phyloP scores from a whole-genome alignment of 2,797 vertebrate genomes.

The Spea hammondii region DNA sequence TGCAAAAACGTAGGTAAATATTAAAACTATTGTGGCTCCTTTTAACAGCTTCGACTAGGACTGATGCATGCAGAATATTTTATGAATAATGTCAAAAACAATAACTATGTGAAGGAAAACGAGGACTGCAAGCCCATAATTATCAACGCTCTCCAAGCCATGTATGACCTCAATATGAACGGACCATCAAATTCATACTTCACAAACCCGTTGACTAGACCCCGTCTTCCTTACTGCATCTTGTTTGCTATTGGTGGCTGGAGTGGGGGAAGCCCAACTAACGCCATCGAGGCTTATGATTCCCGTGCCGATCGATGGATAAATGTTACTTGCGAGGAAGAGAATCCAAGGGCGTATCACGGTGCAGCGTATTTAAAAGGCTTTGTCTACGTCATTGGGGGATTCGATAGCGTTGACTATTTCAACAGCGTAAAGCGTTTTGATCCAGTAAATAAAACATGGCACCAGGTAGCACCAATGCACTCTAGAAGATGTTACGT shows the following conservation, averaged over 20 bases:
- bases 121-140: slow-evolving; percentile 64
- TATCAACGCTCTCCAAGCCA: slow-evolving; percentile 57
- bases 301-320: slow-evolving; percentile 70
- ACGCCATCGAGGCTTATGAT: slow-evolving; percentile 75
- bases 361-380: slow-evolving; percentile 71
- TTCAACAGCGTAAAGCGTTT: slow-evolving; percentile 74
- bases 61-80: slow-evolving; percentile 67
- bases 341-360: slow-evolving; percentile 74
- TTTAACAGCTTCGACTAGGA: slow-evolving; percentile 67
- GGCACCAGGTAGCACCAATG: slow-evolving; percentile 80
- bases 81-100: slow-evolving; percentile 69
- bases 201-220: slow-evolving; percentile 60
- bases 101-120: slow-evolving; percentile 66
- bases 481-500: slow-evolving; percentile 74
- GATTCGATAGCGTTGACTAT: slow-evolving; percentile 71
- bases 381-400: slow-evolving; percentile 71
- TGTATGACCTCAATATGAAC: slow-evolving; percentile 56
- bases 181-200: slow-evolving; percentile 40
- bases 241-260: slow-evolving; percentile 81
- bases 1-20: neutral
- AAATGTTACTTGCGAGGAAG: slow-evolving; percentile 61
- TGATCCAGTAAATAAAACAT: slow-evolving; percentile 66
- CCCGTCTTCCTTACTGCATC: slow-evolving; percentile 73
- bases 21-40: neutral
- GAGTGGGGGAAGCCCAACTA: slow-evolving; percentile 68